phyloP scores from a whole-genome alignment of 2,888 invertebrate species.

The Sepioteuthis lessoniana region DNA sequence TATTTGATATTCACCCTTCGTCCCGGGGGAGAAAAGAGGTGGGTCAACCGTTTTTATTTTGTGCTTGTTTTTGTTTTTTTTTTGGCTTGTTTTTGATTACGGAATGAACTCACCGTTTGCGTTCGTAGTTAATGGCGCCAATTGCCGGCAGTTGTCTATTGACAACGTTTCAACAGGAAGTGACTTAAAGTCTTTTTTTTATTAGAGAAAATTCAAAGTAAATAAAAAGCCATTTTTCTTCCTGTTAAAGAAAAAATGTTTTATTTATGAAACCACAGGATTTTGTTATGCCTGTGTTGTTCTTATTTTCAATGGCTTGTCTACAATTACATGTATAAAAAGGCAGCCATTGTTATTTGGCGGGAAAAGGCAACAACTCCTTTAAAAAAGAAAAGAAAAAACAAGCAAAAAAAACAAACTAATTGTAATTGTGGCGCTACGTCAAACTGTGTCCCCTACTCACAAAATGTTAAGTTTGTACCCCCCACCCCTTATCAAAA shows the following conservation, averaged over 20 bases:
- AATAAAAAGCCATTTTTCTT: neutral
- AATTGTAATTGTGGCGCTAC: no score
- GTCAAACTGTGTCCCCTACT: no score
- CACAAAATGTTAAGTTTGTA: no score
- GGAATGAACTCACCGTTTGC: neutral
- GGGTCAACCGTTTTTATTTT: neutral
- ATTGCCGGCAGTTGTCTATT: neutral
- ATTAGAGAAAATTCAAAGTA: neutral
- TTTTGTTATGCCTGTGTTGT: neutral
- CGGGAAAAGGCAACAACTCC: neutral
- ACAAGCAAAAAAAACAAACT: neutral
- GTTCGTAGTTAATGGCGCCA: neutral
- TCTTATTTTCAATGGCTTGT: neutral
- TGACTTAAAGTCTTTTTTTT: neutral
- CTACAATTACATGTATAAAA: neutral
- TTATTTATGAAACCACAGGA: neutral
- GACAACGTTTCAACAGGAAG: neutral
- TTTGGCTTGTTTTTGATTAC: neutral
- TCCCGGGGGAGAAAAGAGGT: neutral
- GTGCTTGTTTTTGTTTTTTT: no score
- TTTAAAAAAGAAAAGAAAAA: neutral
- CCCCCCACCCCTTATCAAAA: no score
- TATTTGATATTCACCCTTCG: neutral
- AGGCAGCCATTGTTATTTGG: neutral
- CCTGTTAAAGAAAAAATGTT: neutral